A percentile compares a stretch with the other conserved stretches of the same genome.
These are phyloP conservation scores for Nomada ruficornis DNA, from an alignment of 2,888 invertebrate genomes.

Conservation along the genomic window DNA sequence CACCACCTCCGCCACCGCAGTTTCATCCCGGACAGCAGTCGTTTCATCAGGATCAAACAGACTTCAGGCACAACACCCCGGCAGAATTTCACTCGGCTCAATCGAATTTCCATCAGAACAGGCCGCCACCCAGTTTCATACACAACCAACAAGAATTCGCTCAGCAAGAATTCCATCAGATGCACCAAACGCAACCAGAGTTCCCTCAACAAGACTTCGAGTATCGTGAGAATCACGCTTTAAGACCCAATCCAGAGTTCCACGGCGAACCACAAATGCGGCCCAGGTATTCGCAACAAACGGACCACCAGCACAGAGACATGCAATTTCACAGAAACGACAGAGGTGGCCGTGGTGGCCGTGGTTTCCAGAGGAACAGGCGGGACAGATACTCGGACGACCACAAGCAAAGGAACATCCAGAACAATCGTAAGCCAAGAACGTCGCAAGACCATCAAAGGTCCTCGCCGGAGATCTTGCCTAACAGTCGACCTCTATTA, in stretches of 20 bases:
- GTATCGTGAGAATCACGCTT: conserved; percentile 72
- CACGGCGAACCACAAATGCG: conserved; percentile 69
- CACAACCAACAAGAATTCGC: conserved; percentile 65
- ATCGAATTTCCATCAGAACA: conserved; percentile 74
- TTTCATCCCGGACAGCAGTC: conserved; percentile 73
- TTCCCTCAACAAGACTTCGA: conserved; percentile 75
- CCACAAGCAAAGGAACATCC: conserved; percentile 69
- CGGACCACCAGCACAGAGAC: conserved; percentile 74
- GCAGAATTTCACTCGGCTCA: conserved; percentile 72
- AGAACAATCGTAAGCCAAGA: conserved; percentile 70
- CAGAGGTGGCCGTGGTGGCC: conserved; percentile 71
- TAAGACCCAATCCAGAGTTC: conserved; percentile 73
- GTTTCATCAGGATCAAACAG: conserved; percentile 72
- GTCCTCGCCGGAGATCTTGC: conserved; percentile 66
- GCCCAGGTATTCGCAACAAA: conserved; percentile 66
- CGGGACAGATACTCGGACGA: conserved; percentile 77
- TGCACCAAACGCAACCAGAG: conserved; percentile 68
- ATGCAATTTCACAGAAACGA: conserved; percentile 75
- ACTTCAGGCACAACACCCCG: conserved; percentile 63
- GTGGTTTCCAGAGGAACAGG: conserved; percentile 76
- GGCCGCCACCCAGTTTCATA: conserved; percentile 68
- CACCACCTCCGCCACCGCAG: conserved; percentile 71
- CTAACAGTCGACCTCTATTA: conserved; percentile 68
- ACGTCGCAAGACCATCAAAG: conserved; percentile 65
- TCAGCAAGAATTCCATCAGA: conserved; percentile 76